Percentiles rank a stretch among this genome's conserved stretches.
Evolutionary conservation across 2,888 invertebrate genomes (phyloP).

Genomic region (Copidosoma aretas): DNA sequence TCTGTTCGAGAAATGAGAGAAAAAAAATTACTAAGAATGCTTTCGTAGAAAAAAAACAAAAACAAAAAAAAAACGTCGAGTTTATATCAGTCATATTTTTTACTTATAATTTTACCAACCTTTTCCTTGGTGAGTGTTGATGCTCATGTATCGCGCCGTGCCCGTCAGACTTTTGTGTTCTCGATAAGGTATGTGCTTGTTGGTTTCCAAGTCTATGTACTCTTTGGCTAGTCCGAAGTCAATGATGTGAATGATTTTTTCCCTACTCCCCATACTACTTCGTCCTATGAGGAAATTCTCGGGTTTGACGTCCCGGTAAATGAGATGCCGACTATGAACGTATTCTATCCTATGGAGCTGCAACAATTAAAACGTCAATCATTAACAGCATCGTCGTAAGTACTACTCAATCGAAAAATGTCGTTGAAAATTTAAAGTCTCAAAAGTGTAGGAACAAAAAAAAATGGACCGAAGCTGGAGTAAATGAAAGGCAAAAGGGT

Average conservation of each 20-base stretch:
- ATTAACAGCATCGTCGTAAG: too few relatives aligned
- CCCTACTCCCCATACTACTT: conserved; percentile 89
- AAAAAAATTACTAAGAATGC: too few relatives aligned
- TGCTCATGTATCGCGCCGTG: conserved; percentile 99
- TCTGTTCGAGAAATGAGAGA: conserved; percentile 67
- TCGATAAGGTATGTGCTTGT: conserved; percentile 99
- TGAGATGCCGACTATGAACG: conserved; percentile 98
- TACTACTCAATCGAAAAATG: neutral
- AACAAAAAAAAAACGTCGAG: too few relatives aligned
- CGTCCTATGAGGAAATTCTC: conserved; percentile 99
- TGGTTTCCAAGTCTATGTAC: conserved; percentile 99
- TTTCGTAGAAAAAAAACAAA: too few relatives aligned
- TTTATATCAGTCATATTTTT: too few relatives aligned
- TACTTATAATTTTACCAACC: conserved; percentile 83
- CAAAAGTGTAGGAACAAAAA: neutral
- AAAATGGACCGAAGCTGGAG: neutral
- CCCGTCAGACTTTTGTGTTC: conserved; percentile 99
- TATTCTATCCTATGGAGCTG: conserved; percentile 99
- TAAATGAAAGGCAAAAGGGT: neutral
- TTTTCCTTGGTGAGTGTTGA: conserved; percentile 99
- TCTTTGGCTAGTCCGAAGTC: conserved; percentile 99
- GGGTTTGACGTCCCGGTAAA: conserved; percentile 99
- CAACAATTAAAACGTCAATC: conserved; percentile 50
- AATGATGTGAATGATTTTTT: conserved; percentile 99
- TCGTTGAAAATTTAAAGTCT: neutral